Base-by-base conservation (phyloP, 1,140 invertebrate genomes). In the Fragariocoptes setiger region DNA sequence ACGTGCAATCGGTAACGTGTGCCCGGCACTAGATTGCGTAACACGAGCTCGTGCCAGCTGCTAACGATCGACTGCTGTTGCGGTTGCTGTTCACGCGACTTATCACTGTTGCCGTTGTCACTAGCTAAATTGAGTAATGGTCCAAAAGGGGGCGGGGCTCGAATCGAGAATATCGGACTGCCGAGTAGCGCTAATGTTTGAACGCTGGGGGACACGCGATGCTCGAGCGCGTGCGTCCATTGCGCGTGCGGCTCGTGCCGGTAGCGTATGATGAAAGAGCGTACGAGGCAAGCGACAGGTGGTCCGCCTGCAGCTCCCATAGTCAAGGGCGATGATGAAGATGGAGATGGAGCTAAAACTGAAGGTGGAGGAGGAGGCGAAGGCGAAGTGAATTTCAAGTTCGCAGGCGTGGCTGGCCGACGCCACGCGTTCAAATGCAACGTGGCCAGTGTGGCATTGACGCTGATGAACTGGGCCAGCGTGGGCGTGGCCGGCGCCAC, bases 351-450 rank as follows among this genome's bases (percentile, higher is more conserved):
- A 31, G 25, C n/a, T 31, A 8, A n/a, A n/a, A 31, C n/a, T 31
- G 25, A 8, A 8, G 25, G 25, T 8, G 8, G 25, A 31, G n/a
- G 8, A 8, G 8, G 25, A 31, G 8, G 25, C n/a, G 8, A 8
- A 8, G n/a, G n/a, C 8, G n/a, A 8, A 8, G 25, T 31, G 8
- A 8, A 86, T 64, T 85, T 78, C 43, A 49, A 61, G 60, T 48
- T 56, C 0, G 19, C 38, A 14, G 44, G 39, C 5, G 44, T 76
- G 8, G 85, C 85, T 57, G 88, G 79, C 59, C 86, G 79, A 40
- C 74, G 71, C 85, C 85, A 94, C 41, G 79, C 72, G 50, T 71
- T 76, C 37, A 94, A 65, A 52, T 85, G 79, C 37, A 94, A 60
- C 5, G 76, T 77, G 13, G 90, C 78, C 45, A 74, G 82, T 43